Conservation (phyloP, 2,888 invertebrate species). For the Drosophila kambysellisi region DNA sequence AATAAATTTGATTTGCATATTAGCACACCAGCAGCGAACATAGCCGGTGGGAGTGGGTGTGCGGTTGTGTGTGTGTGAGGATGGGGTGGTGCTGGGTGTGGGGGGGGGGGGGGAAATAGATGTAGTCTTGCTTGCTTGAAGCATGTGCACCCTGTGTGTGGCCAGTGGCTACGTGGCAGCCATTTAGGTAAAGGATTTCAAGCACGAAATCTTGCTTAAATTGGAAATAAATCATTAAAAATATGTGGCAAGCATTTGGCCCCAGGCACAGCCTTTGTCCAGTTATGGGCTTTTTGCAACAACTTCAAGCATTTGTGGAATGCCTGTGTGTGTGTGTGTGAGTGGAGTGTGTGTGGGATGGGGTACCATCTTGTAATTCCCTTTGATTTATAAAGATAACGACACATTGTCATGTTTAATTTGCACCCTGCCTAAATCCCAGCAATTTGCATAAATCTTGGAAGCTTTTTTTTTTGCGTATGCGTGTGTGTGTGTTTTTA, state of each 20-base stretch:
- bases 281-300: conserved; percentile 58
- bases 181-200: conserved; percentile 69
- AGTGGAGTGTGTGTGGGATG: conserved; percentile 13
- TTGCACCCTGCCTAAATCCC: conserved; percentile 33
- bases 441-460: conserved; percentile 55
- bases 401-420: conserved; percentile 74
- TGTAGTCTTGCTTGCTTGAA: conserved; percentile 1
- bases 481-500: conserved; percentile 8
- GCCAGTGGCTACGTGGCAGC: conserved; percentile 44
- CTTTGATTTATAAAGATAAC: conserved; percentile 82
- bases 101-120: background rate
- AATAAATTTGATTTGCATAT: conserved; percentile 82
- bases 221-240: conserved; percentile 84
- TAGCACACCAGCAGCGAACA: conserved; percentile 66
- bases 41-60: background rate
- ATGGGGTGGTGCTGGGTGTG: background rate
- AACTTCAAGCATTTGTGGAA: conserved; percentile 52
- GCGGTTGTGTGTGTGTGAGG: background rate
- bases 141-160: conserved; percentile 30
- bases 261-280: conserved; percentile 34
- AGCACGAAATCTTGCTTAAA: conserved; percentile 75
- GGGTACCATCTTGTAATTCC: conserved; percentile 69
- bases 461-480: conserved; percentile 13
- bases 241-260: conserved; percentile 51
- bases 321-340: conserved; percentile 20